Percentiles rank a stretch among this genome's conserved stretches.
These are phyloP conservation scores for Blera fallax DNA, from an alignment of 2,888 invertebrate species.

Conservation along the genomic window DNA sequence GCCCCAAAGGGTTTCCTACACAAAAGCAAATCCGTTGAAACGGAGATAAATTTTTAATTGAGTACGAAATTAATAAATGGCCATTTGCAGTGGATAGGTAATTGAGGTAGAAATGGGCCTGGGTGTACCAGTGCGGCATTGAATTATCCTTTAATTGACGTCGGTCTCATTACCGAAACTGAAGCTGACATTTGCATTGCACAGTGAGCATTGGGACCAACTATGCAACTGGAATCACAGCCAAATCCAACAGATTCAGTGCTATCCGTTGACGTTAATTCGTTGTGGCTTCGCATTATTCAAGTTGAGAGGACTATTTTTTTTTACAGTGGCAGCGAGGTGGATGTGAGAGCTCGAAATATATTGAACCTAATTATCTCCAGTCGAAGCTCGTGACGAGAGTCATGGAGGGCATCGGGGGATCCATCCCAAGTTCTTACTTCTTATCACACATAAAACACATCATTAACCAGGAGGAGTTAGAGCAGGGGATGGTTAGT, in stretches of 20 bases:
- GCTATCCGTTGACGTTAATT: constrained; percentile 28
- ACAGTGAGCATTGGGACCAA: background rate
- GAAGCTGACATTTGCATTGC: constrained; percentile 48
- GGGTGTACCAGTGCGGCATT: constrained; percentile 4
- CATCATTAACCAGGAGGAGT: constrained; percentile 50
- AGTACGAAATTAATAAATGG: constrained; percentile 51
- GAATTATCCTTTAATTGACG: constrained; percentile 60
- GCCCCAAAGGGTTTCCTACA: constrained; percentile 7
- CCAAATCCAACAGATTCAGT: background rate
- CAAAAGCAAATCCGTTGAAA: constrained; percentile 26
- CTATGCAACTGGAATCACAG: background rate
- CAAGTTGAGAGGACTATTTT: constrained; percentile 46
- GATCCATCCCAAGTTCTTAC: constrained; percentile 17
- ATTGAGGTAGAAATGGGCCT: background rate
- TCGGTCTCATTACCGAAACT: constrained; percentile 47
- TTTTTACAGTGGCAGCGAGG: constrained; percentile 24
- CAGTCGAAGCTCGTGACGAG: constrained; percentile 24
- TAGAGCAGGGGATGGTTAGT: constrained; percentile 1
- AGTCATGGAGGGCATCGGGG: constrained; percentile 12
- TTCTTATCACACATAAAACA: constrained; percentile 49
- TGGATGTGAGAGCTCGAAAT: constrained; percentile 16
- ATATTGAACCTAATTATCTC: constrained; percentile 58
- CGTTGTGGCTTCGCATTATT: constrained; percentile 38
- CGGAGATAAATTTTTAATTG: constrained; percentile 43
- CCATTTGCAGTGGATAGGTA: constrained; percentile 29